These are phyloP conservation scores for Pampus argenteus DNA, from an alignment of 2,797 vertebrate species.

Conservation along the genomic window DNA sequence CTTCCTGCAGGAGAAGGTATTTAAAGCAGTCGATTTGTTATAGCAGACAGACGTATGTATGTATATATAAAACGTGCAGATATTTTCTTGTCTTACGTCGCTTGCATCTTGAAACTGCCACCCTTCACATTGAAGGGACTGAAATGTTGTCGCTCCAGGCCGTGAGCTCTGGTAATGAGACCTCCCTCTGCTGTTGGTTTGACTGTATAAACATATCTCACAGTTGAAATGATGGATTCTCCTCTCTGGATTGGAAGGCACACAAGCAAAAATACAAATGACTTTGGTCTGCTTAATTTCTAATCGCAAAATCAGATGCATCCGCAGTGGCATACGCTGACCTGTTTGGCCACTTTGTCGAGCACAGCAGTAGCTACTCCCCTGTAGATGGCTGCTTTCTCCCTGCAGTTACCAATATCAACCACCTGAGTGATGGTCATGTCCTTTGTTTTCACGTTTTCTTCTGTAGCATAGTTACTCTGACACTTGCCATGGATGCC, in stretches of 20 bases:
- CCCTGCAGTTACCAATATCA: slow-evolving; percentile 85
- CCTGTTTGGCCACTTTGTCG: slow-evolving; percentile 81
- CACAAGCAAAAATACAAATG: slow-evolving; percentile 27
- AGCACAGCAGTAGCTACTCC: slow-evolving; percentile 82
- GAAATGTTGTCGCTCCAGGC: slow-evolving; percentile 84
- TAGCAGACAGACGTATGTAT: background rate
- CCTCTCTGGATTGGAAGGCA: slow-evolving; percentile 79
- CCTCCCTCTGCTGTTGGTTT: slow-evolving; percentile 78
- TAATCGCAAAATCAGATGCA: background rate
- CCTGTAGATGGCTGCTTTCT: slow-evolving; percentile 78
- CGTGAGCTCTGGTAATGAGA: slow-evolving; percentile 82
- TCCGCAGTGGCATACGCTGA: slow-evolving; percentile 52
- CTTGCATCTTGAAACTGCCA: slow-evolving; percentile 81
- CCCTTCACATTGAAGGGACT: slow-evolving; percentile 86
- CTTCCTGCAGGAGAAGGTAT: slow-evolving; percentile 79
- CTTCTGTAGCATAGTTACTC: slow-evolving; percentile 83
- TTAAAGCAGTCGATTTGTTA: slow-evolving; percentile 20
- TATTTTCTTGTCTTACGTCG: slow-evolving; percentile 75
- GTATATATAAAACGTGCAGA: slow-evolving; percentile 1
- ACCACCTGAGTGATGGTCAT: slow-evolving; percentile 82
- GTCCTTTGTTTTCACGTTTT: slow-evolving; percentile 71
- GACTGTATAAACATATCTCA: slow-evolving; percentile 84
- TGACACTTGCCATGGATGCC: slow-evolving; percentile 88
- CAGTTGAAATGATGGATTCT: slow-evolving; percentile 78
- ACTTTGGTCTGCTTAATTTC: slow-evolving; percentile 7